Evolutionary conservation across 2,888 invertebrate genomes (phyloP), one percentile per base, ranked within the genome.

Genomic region (Chrysomela aeneicollis): DNA sequence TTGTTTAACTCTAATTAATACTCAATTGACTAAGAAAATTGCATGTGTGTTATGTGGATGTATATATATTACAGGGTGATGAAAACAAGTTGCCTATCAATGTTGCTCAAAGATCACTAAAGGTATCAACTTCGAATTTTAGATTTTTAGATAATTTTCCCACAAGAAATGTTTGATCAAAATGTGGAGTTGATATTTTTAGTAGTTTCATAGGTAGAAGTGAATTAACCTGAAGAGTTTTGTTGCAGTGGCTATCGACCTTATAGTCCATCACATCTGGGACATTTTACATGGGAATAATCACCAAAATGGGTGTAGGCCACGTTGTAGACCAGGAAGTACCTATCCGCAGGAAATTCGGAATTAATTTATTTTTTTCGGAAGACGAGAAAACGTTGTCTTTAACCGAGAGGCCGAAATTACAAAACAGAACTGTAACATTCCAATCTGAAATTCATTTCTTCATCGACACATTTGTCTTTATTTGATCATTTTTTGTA

Each of bases 181-280:
- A 57, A 42, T 57, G 18, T 19, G 18, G 3, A 15, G 50, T 50
- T 17, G 12, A 1, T 50, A n/a, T 18, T 19, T 50, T 26, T 26
- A 6, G 18, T 4, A 30, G 18, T 37, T 42, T 18, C 42, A 32
- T 30, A 9, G 26, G n/a, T n/a, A n/a, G n/a, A n/a, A 54, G n/a
- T 15, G 42, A 26, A 65, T 59, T 66, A 59, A 66, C 50, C 26
- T 50, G 50, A 35, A 57, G 63, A 66, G 61, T 71, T 84, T 85
- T 89, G 87, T 92, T 94, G 87, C 93, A 97, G 98, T 98, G 89
- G 98, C 98, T 86, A 98, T 98, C 87, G 96, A 97, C 87, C 90
- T 99, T 85, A 98, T 99, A 86, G 98, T 98, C 79, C 97, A 97
- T 85, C 98, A 98, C 89, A 97, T 98, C 86, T 92, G 96, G 90